A percentile compares a stretch with the other conserved stretches of the same genome.
phyloP scores from a whole-genome alignment of 2,113 vertebrate species.

The Nyctibius bracteatus region DNA sequence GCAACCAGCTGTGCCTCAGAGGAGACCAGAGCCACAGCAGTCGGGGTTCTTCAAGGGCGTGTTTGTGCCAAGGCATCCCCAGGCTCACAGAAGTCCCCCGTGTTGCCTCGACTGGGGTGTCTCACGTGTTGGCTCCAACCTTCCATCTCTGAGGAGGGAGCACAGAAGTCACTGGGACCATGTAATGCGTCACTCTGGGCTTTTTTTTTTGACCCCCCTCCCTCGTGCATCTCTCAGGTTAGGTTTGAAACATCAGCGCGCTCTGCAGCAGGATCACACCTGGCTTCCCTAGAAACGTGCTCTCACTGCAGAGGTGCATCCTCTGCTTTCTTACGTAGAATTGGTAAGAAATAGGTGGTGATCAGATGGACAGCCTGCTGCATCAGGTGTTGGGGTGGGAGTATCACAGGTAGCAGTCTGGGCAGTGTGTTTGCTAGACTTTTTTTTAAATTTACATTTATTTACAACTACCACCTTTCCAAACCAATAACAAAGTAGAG shows the following conservation, averaged over 20 bases:
- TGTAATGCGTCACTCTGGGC: fast-evolving
- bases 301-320: not conserved
- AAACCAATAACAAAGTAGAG: not conserved
- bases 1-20: not conserved
- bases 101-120: fast-evolving
- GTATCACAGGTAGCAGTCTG: not conserved
- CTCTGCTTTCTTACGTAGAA: fast-evolving
- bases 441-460: not conserved
- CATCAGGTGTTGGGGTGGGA: too few species aligned
- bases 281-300: not conserved
- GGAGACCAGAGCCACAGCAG: not conserved
- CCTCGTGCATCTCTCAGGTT: not conserved
- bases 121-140: fast-evolving
- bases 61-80: not conserved
- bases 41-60: not conserved
- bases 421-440: not conserved
- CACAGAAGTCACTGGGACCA: not conserved
- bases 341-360: not conserved
- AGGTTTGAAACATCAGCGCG: not conserved
- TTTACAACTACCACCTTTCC: not conserved
- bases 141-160: not conserved
- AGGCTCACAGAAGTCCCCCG: fast-evolving
- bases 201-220: not conserved
- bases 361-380: not conserved
- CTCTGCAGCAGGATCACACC: too few species aligned